phyloP scores from a whole-genome alignment of 1,140 invertebrate species.

The Apis mellifera region Amel_HAv3.1 CM009944.2:7217501-7218000 shows the following conservation, averaged over 20 bases:
- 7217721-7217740: not conserved
- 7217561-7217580: slow-evolving; percentile 29
- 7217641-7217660: not conserved
- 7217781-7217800: not conserved
- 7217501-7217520: too few relatives aligned
- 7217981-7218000: slow-evolving; percentile 22
- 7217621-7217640: not conserved
- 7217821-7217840: slow-evolving; percentile 17
- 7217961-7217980: slow-evolving; percentile 6
- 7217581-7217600: slow-evolving; percentile 3
- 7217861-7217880: slow-evolving; percentile 33
- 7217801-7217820: not conserved
- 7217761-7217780: not conserved
- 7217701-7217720: too few relatives aligned
- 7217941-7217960: slow-evolving; percentile 46
- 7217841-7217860: slow-evolving; percentile 26
- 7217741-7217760: too few relatives aligned
- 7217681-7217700: too few relatives aligned
- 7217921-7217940: slow-evolving; percentile 51
- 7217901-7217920: slow-evolving; percentile 38
- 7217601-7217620: slow-evolving; percentile 33
- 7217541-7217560: not conserved
- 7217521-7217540: too few relatives aligned
- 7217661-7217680: too few relatives aligned
- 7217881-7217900: slow-evolving; percentile 20